phyloP scores from a whole-genome alignment of 2,888 invertebrate species.

The Noctua comes region DNA sequence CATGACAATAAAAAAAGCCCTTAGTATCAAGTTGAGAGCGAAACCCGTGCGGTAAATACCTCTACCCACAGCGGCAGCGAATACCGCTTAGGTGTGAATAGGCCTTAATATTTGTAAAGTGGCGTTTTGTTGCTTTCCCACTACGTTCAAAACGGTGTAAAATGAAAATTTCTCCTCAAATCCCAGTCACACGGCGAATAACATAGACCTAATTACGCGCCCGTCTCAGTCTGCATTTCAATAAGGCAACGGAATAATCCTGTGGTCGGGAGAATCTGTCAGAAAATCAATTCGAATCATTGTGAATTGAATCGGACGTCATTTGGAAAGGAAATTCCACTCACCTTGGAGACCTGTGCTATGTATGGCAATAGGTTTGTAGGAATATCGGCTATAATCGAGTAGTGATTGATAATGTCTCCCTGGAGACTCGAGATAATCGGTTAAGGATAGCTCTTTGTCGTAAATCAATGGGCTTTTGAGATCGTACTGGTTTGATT shows the following conservation, averaged over 20 bases:
- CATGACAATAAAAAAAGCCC: too few species aligned
- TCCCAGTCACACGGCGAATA: neutral
- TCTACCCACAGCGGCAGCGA: too few species aligned
- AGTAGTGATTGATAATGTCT: constrained; percentile 8
- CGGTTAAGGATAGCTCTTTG: constrained; percentile 1
- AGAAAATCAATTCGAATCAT: constrained; percentile 35
- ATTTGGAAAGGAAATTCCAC: neutral
- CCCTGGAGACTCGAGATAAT: neutral
- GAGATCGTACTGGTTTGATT: neutral
- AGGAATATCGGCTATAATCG: constrained; percentile 14
- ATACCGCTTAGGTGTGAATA: too few species aligned
- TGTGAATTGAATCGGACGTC: constrained; percentile 8
- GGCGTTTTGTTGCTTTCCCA: neutral
- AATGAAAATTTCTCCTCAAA: neutral
- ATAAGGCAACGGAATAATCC: constrained; percentile 16
- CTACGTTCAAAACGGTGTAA: neutral
- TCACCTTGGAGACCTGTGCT: neutral
- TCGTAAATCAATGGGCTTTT: neutral
- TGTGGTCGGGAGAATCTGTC: neutral
- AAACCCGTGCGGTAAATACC: too few species aligned
- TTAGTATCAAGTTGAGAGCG: too few species aligned
- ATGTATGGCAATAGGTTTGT: neutral
- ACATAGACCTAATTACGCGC: constrained; percentile 24
- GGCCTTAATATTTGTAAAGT: neutral
- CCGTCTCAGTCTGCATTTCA: constrained; percentile 15